Evolutionary conservation across 2,113 vertebrate species (phyloP).

Genomic region (Xenus cinereus): DNA sequence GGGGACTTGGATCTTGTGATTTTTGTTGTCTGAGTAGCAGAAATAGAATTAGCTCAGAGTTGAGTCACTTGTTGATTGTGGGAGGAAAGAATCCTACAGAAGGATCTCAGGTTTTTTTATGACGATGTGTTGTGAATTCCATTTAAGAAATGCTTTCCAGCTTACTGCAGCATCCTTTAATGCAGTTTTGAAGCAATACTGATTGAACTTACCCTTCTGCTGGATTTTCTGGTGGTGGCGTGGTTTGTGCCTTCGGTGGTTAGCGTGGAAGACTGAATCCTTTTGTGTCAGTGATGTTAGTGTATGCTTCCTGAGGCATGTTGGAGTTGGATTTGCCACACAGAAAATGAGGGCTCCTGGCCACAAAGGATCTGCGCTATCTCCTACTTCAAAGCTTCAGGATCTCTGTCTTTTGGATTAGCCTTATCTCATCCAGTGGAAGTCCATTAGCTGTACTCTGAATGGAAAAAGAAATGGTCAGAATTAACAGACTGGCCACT

Average conservation of each 20-base stretch:
- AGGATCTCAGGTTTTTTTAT: not conserved
- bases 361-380: not conserved
- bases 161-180: not conserved
- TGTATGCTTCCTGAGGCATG: not conserved
- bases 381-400: not conserved
- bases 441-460: not conserved
- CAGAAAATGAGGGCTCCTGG: not conserved
- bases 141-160: not conserved
- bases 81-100: not conserved
- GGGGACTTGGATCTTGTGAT: not conserved
- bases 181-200: not conserved
- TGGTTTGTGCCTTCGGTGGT: not conserved
- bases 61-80: not conserved
- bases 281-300: not conserved
- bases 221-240: not conserved
- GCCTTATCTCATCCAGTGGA: not conserved
- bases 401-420: slow-evolving; percentile 12
- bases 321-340: not conserved
- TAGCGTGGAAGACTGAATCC: not conserved
- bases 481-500: not conserved
- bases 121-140: not conserved
- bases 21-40: not conserved
- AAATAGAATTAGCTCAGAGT: not conserved
- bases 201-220: not conserved
- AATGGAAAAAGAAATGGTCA: not conserved